phyloP scores from a whole-genome alignment of 2,113 vertebrate genomes.

The Tachycineta bicolor region DNA sequence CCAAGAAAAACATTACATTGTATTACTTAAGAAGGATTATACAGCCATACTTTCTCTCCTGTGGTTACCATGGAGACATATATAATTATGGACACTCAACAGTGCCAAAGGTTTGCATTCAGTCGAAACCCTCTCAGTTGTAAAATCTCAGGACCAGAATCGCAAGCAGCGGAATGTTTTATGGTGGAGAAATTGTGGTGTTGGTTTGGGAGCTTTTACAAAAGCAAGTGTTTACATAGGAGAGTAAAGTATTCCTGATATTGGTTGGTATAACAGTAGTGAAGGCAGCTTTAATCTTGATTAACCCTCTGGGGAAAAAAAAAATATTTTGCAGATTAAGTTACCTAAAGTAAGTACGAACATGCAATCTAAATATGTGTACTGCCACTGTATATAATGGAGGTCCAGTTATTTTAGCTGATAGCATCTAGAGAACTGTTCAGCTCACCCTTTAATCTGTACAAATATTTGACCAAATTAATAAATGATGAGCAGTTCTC shows the following conservation, averaged over 20 bases:
- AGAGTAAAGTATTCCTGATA: background rate
- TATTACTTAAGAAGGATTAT: constrained; percentile 17
- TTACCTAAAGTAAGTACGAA: background rate
- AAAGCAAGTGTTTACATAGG: background rate
- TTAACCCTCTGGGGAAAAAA: background rate
- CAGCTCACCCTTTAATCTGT: background rate
- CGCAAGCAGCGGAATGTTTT: background rate
- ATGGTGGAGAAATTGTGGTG: background rate
- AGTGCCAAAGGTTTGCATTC: constrained; percentile 6
- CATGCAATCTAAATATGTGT: background rate
- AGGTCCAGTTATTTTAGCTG: background rate
- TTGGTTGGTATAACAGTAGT: background rate
- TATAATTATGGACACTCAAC: background rate
- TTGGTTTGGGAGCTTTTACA: background rate
- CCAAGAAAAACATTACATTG: background rate
- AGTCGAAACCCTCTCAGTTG: background rate
- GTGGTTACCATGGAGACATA: constrained; percentile 49
- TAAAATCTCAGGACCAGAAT: background rate
- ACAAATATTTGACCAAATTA: background rate
- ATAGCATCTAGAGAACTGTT: background rate
- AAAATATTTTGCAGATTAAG: background rate
- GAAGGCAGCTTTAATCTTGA: background rate
- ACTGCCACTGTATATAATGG: background rate
- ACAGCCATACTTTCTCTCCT: background rate
- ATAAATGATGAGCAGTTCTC: background rate